Evolutionary conservation across 35 echinoderm and acorn worm species (phyloP).

Genomic region (Holothuria glaberrima): DNA sequence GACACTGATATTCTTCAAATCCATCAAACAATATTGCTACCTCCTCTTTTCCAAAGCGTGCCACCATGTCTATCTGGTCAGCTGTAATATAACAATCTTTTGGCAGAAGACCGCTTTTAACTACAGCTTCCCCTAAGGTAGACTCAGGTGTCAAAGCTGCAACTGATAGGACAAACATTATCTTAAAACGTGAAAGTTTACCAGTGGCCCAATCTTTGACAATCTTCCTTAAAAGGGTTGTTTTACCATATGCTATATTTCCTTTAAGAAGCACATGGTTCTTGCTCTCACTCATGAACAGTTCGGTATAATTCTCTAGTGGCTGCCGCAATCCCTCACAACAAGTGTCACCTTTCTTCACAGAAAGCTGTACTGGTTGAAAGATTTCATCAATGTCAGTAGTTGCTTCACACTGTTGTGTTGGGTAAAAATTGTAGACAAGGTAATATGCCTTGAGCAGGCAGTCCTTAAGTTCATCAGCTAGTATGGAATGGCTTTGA

Average conservation of each 20-base stretch:
- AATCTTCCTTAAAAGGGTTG: slow-evolving; percentile 18
- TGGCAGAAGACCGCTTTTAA: neutral
- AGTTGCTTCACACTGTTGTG: too few relatives aligned
- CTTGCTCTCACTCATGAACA: neutral
- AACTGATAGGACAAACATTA: neutral
- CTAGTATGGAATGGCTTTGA: too few relatives aligned
- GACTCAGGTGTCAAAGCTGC: slow-evolving; percentile 5
- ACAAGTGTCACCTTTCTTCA: neutral
- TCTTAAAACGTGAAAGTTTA: neutral
- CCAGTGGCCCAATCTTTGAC: slow-evolving; percentile 21
- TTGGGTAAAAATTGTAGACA: too few relatives aligned
- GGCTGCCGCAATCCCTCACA: neutral
- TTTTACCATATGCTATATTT: slow-evolving; percentile 29
- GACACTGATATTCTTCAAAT: neutral
- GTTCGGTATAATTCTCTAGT: neutral
- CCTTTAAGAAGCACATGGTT: slow-evolving; percentile 38
- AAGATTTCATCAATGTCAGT: slow-evolving; percentile 22
- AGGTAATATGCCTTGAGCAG: too few relatives aligned
- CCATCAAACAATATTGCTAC: slow-evolving; percentile 38
- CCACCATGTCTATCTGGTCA: neutral
- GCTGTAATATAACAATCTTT: neutral
- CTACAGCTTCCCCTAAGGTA: slow-evolving; percentile 27
- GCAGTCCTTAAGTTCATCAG: too few relatives aligned
- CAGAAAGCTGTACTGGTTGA: neutral
- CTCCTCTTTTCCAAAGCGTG: neutral